phyloP scores from a whole-genome alignment of 2,113 vertebrate genomes.

The Oryzias woworae region DNA sequence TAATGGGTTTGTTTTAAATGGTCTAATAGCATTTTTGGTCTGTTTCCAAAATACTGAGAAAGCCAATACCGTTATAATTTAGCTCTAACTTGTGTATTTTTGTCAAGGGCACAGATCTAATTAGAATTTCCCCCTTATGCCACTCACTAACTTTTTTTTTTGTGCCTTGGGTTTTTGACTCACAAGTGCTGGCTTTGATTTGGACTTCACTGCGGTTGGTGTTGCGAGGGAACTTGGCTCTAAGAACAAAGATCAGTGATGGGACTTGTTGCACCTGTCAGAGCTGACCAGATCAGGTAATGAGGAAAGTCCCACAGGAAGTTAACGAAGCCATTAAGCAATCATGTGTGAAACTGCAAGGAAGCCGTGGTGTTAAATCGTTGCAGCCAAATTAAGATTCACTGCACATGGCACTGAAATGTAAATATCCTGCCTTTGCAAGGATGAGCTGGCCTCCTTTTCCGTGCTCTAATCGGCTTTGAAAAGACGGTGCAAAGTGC shows the following conservation, averaged over 20 bases:
- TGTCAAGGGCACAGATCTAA: conserved; percentile 68
- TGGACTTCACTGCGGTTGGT: conserved; percentile 35
- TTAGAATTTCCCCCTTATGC: conserved; percentile 57
- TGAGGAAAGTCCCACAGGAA: conserved; percentile 65
- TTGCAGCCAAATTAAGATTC: conserved; percentile 64
- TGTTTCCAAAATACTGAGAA: conserved; percentile 64
- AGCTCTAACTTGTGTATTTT: conserved; percentile 58
- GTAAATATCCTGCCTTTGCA: conserved; percentile 69
- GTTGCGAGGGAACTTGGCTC: conserved; percentile 40
- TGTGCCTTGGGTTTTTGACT: conserved; percentile 46
- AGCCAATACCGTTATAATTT: conserved; percentile 63
- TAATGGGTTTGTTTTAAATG: conserved; percentile 75
- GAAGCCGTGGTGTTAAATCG: conserved; percentile 50
- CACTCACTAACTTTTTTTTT: conserved; percentile 29
- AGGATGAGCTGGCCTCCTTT: conserved; percentile 65
- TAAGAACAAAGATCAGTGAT: conserved; percentile 54
- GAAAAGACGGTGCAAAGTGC: conserved; percentile 62
- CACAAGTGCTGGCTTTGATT: conserved; percentile 54
- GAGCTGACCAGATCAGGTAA: conserved; percentile 72
- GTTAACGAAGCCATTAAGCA: conserved; percentile 66
- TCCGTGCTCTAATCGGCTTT: conserved; percentile 67
- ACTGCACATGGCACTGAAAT: conserved; percentile 58
- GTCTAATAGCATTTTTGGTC: conserved; percentile 77
- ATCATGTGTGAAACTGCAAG: conserved; percentile 64
- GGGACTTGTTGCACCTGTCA: conserved; percentile 68